phyloP scores from a whole-genome alignment of 2,113 vertebrate genomes.

The Eolophus roseicapilla region DNA sequence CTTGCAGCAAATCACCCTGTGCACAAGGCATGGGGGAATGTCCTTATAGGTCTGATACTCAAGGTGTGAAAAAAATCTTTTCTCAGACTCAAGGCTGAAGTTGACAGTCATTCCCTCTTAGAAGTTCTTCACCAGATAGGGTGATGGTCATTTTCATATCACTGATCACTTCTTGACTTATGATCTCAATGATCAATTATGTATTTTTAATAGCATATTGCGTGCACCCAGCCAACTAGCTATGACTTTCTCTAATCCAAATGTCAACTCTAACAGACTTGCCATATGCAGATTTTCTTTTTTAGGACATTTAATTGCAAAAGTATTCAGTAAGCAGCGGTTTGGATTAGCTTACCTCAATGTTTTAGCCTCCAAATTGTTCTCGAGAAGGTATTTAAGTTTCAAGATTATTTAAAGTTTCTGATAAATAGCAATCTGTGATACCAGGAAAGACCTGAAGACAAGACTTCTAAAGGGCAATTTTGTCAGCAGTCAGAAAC shows the following conservation, averaged over 20 bases:
- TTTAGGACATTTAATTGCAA: not conserved
- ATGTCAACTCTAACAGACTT: not conserved
- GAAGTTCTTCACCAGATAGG: not conserved
- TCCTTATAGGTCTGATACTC: not conserved
- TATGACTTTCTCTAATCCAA: not conserved
- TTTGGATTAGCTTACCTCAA: not conserved
- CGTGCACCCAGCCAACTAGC: not conserved
- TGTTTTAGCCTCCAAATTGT: not conserved
- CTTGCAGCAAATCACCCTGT: not conserved
- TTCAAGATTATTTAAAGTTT: not conserved
- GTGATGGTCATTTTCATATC: not conserved
- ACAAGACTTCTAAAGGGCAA: not conserved
- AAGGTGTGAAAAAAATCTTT: not conserved
- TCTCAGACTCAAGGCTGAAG: not conserved
- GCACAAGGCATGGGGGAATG: not conserved
- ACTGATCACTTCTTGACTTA: not conserved
- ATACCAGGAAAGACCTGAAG: not conserved
- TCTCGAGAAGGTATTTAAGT: not conserved
- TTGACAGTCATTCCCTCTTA: not conserved
- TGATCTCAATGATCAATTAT: not conserved
- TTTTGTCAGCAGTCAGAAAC: not conserved
- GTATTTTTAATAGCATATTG: not conserved
- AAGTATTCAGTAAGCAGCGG: not conserved
- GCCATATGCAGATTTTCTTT: not conserved
- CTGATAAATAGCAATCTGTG: not conserved